phyloP scores from a whole-genome alignment of 2,113 vertebrate species.

The Ia io region DNA sequence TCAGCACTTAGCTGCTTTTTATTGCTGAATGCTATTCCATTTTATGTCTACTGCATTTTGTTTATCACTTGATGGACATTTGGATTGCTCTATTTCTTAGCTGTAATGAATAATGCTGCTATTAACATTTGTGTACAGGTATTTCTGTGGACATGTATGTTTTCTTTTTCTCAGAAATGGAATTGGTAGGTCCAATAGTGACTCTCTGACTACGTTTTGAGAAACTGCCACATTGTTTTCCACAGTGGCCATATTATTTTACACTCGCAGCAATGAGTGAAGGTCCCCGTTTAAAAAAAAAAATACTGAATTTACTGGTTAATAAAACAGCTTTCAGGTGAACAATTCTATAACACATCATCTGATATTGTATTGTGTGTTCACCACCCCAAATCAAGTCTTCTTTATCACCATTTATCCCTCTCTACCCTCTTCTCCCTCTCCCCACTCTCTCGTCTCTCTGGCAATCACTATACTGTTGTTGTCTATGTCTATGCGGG shows the following conservation, averaged over 20 bases:
- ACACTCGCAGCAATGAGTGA: neutral
- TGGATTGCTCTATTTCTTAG: neutral
- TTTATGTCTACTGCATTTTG: neutral
- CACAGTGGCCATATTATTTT: neutral
- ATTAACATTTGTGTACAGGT: neutral
- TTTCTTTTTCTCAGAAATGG: neutral
- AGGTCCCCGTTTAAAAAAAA: neutral
- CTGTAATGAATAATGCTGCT: neutral
- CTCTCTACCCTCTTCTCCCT: neutral
- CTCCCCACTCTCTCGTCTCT: neutral
- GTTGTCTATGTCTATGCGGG: neutral
- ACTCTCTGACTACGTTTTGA: neutral
- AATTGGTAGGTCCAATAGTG: neutral
- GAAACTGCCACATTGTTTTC: neutral
- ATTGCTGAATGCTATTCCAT: neutral
- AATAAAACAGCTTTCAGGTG: neutral
- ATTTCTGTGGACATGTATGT: neutral
- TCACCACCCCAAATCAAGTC: neutral
- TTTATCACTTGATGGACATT: neutral
- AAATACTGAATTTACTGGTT: neutral
- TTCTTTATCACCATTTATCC: neutral
- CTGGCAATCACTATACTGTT: neutral
- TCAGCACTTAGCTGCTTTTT: neutral
- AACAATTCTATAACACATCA: neutral
- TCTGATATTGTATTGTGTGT: neutral